Percentiles rank a stretch among this genome's conserved stretches.
phyloP scores from a whole-genome alignment of 1,140 invertebrate genomes.

The Fopius arisanus region DNA sequence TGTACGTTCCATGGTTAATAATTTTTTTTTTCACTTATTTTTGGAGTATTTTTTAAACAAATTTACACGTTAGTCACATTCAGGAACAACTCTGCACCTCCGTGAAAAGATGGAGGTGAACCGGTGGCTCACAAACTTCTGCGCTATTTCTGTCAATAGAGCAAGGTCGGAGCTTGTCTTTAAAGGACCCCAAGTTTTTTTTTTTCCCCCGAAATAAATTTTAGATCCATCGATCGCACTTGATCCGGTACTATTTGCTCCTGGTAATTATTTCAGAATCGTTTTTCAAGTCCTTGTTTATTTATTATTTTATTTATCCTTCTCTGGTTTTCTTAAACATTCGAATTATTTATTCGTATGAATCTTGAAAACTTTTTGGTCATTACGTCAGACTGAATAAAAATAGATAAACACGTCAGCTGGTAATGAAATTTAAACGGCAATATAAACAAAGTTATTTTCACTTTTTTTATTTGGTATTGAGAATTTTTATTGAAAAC shows the following conservation, averaged over 20 bases:
- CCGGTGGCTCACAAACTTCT: conserved; percentile 26
- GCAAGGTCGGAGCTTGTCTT: conserved; percentile 30
- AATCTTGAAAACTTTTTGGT: not conserved
- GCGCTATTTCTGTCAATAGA: conserved; percentile 41
- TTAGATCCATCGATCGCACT: not conserved
- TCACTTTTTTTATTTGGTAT: too few species aligned
- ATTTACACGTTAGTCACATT: conserved; percentile 26
- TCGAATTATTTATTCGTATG: not conserved
- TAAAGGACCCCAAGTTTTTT: conserved; percentile 21
- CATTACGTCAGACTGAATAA: conserved; percentile 1
- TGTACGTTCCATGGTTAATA: conserved; percentile 27
- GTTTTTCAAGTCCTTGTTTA: not conserved
- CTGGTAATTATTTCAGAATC: too few species aligned
- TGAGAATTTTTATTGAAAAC: too few species aligned
- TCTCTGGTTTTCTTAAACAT: not conserved
- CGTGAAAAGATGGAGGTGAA: conserved; percentile 11
- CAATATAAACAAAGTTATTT: not conserved
- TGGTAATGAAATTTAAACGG: not conserved
- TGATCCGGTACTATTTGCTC: too few species aligned
- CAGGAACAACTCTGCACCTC: conserved; percentile 26
- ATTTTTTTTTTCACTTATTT: conserved; percentile 9
- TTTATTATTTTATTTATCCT: not conserved
- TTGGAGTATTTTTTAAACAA: conserved; percentile 13
- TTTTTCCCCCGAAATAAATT: not conserved
- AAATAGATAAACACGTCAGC: not conserved